Base-by-base conservation (phyloP, 2,888 invertebrate genomes). In the Stenotaenia linearis region DNA sequence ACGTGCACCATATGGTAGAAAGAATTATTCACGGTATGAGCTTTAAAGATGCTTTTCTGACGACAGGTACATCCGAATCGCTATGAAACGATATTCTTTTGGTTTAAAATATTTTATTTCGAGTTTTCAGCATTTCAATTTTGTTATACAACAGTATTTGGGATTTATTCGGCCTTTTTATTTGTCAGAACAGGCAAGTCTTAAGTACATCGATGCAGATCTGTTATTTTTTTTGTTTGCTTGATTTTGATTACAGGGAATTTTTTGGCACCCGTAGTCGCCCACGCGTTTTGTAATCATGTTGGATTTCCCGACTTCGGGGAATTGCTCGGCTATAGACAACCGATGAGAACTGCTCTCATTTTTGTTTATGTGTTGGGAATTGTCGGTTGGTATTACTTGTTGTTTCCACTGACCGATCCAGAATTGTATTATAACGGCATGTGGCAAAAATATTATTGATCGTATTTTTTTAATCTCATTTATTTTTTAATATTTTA, bases 271-370 rank as follows among this genome's bases (percentile, higher is more conserved):
- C 94, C 96, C 2, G 91, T 97, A 83, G 86, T 95, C 18, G 96
- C 93, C 0, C 98, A 98, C 86, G 92, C 95, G 37, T 96, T 97
- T 86, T 98, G 98, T 87, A 98, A 98, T 87, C 94, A 95, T 86
- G 96, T 98, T 95, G 97, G 97, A 7, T 93, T 97, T 85, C 97
- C 97, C 0, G 94, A 96, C 86, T 89, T 97, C 82, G 88, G 89
- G 2, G 95, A 93, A 85, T 87, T 93, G 3, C 85, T 90, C 80
- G 89, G 89, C 25, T 91, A 90, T 83, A 87, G 88, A 82, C 87
- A 88, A 80, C 88, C 89, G 5, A 90, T 92, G 83, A 90, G 92
- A 82, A 85, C 89, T 15, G 85, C 92, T 28, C 89, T 94, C 1
- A 88, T 91, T 30, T 86, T 87, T 69, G 88, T 92, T 79, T 96